Evolutionary conservation across 1,140 invertebrate species (phyloP), one percentile per base, ranked within the genome.

Genomic region (Phenacoccus solenopsis): DNA sequence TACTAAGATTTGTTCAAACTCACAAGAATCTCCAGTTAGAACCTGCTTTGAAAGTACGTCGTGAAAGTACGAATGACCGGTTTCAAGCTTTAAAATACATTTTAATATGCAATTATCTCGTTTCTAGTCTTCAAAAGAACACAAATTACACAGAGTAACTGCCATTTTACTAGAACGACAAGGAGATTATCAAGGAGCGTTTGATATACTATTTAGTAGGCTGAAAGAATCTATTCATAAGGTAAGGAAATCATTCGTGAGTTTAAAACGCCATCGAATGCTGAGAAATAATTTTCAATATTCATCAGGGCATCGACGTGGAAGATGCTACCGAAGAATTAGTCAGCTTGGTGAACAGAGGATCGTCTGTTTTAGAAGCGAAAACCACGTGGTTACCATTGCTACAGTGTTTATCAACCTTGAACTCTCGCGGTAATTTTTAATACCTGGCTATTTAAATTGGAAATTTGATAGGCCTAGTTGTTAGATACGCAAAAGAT

Each of bases 321-420:
- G 74, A 76, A 71, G 59, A 69, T 49, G 68, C 72, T 56, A 76
- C 74, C 30, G 74, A 75, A 70, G 74, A 73, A 67, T 70, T 76
- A 22, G 74, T 76, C 4, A 73, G 72, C 25, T 71, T 76, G 25
- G 72, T 72, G 32, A 74, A 75, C 30, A 70, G 74, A 74, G 76
- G 75, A 24, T 73, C 71, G 24, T 70, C 71, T 16, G 72, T 73
- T 13, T 61, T 76, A 22, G 74, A 76, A 69, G 72, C 76, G 1
- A 74, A 74, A 72, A 73, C 71, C 9, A 75, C 75, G 13, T 76
- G 76, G 76, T 69, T 76, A 25, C 75, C 75, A 49, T 71, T 76
- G 10, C 72, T 76, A 22, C 75, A 74, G 59, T 74, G 73, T 68
- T 71, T 76, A 64, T 69, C 75, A 0, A 74, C 72, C 73, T 72